Percentiles rank a stretch among this genome's conserved stretches.
Evolutionary conservation across 2,888 invertebrate genomes (phyloP).

Genomic region (Morinoia aosen): DNA sequence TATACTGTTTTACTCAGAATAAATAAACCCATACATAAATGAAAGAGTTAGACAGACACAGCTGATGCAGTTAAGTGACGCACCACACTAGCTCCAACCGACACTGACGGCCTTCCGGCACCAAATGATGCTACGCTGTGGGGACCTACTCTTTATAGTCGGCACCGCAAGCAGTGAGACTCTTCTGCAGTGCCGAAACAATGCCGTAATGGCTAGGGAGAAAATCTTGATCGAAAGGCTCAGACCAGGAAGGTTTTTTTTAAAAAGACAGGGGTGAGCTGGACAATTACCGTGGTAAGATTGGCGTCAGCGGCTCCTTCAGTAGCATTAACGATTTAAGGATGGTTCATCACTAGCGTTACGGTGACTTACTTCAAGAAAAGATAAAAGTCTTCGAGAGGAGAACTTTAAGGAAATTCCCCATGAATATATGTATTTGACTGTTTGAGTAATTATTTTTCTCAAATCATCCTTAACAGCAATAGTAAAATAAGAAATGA

Average conservation of each 20-base stretch:
- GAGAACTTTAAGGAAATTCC: background rate
- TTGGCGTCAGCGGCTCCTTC: background rate
- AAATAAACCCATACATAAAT: background rate
- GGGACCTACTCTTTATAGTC: background rate
- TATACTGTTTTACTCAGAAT: background rate
- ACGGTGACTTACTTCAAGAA: background rate
- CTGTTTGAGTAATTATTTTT: background rate
- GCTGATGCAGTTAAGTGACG: background rate
- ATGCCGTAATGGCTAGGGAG: slow-evolving; percentile 21
- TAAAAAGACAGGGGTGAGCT: background rate
- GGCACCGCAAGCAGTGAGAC: background rate
- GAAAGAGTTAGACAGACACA: background rate
- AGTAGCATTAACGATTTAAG: background rate
- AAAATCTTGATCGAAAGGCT: slow-evolving; percentile 12
- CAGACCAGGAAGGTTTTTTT: background rate
- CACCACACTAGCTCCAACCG: background rate
- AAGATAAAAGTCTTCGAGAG: background rate
- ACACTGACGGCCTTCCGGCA: slow-evolving; percentile 16
- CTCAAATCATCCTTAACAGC: background rate
- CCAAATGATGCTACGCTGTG: background rate
- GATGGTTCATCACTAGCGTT: background rate
- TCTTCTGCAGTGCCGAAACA: background rate
- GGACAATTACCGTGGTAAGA: background rate
- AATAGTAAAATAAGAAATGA: background rate
- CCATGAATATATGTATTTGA: background rate